Evolutionary conservation across 2,888 invertebrate species (phyloP).

Genomic region (Perizoma flavofasciatum): DNA sequence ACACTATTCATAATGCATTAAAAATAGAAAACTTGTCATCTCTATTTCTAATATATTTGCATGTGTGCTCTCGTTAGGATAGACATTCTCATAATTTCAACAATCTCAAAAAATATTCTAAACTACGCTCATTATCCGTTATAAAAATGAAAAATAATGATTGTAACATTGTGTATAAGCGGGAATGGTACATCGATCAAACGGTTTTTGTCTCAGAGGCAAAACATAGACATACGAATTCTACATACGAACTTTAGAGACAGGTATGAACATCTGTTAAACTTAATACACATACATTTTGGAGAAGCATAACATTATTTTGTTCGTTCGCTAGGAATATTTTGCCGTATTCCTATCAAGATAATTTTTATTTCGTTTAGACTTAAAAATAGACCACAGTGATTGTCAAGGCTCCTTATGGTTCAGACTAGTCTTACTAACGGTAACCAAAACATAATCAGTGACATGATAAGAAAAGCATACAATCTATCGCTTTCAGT

Average conservation of each 20-base stretch:
- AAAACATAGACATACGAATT: slow-evolving; percentile 2
- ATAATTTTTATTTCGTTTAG: too few species aligned
- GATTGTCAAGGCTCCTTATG: too few species aligned
- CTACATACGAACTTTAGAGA: not conserved
- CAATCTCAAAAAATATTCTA: slow-evolving; percentile 43
- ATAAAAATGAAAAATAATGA: slow-evolving; percentile 47
- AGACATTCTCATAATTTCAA: slow-evolving; percentile 47
- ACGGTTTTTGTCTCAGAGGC: slow-evolving; percentile 56
- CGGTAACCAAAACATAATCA: too few species aligned
- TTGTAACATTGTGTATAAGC: slow-evolving; percentile 45
- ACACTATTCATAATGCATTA: not conserved
- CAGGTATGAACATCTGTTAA: not conserved
- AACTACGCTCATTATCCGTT: slow-evolving; percentile 47
- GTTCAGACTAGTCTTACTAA: too few species aligned
- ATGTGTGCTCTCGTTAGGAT: slow-evolving; percentile 19
- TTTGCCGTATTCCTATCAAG: too few species aligned
- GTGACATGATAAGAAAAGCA: too few species aligned
- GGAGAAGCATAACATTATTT: too few species aligned
- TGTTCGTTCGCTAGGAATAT: too few species aligned
- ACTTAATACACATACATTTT: too few species aligned
- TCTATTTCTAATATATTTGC: slow-evolving; percentile 13
- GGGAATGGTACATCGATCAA: slow-evolving; percentile 55
- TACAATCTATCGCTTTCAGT: too few species aligned
- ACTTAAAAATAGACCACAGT: too few species aligned
- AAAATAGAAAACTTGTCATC: not conserved